Conservation (phyloP, 2,888 invertebrate genomes). For the Drosophila dives region DNA sequence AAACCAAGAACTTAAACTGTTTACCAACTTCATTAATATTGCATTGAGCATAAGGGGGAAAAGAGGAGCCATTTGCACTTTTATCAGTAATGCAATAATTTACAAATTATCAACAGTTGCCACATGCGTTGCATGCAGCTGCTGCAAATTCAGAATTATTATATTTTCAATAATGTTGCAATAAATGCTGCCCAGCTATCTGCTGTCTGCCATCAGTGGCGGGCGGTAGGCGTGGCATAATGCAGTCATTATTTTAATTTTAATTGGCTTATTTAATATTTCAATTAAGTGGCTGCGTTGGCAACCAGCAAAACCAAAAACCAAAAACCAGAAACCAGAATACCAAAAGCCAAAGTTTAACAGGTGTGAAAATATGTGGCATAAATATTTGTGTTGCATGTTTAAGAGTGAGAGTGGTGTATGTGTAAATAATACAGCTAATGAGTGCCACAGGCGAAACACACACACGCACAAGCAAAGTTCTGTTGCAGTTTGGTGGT, state of each 20-base stretch:
- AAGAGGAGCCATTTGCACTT: constrained; percentile 27
- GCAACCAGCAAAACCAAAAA: constrained; percentile 15
- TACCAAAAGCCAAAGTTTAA: constrained; percentile 24
- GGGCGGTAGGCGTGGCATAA: constrained; percentile 43
- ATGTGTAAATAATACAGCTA: constrained; percentile 49
- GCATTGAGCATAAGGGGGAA: constrained; percentile 10
- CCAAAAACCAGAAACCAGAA: constrained; percentile 41
- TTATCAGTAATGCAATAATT: constrained; percentile 76
- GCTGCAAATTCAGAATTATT: constrained; percentile 28
- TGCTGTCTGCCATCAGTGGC: constrained; percentile 63
- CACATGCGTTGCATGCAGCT: constrained; percentile 37
- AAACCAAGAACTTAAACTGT: constrained; percentile 14
- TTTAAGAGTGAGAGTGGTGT: constrained; percentile 5
- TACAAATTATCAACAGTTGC: constrained; percentile 69
- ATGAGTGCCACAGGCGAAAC: constrained; percentile 60
- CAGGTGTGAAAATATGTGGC: constrained; percentile 62
- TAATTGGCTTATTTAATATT: constrained; percentile 82
- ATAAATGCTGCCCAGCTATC: constrained; percentile 65
- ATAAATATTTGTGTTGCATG: constrained; percentile 33
- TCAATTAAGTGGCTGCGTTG: constrained; percentile 67
- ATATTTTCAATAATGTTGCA: constrained; percentile 66
- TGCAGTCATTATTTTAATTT: constrained; percentile 76
- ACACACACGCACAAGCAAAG: constrained; percentile 16
- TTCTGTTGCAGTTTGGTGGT: constrained; percentile 35
- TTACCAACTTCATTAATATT: constrained; percentile 43